phyloP scores from a whole-genome alignment of 2,888 invertebrate genomes.

The Oxyscelio sp. region DNA sequence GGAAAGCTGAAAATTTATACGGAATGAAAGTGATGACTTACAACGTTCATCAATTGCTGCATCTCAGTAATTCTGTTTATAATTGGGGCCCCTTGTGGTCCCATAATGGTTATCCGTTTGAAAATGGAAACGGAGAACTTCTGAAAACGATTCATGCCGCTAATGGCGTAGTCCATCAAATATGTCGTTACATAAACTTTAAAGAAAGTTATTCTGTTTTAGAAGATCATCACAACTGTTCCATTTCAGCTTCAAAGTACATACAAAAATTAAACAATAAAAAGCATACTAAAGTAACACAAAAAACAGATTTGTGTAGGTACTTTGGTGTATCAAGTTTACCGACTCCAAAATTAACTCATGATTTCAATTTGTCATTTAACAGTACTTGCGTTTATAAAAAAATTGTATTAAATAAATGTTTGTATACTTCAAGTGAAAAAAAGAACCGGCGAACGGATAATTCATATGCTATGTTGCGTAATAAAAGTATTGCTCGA shows the following conservation, averaged over 20 bases:
- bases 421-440: slow-evolving; percentile 7
- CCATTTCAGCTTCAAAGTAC: background rate
- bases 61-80: no score
- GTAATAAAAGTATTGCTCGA: background rate
- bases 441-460: background rate
- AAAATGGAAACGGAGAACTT: no score
- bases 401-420: slow-evolving; percentile 10
- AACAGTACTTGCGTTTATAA: background rate
- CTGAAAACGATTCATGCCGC: no score
- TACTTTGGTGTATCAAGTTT: background rate
- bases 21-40: no score
- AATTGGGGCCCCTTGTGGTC: no score
- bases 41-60: no score
- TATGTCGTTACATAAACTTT: slow-evolving; percentile 20
- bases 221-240: background rate
- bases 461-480: background rate
- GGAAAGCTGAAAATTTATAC: no score
- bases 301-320: slow-evolving; percentile 6
- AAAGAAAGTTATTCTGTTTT: slow-evolving; percentile 10
- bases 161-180: no score
- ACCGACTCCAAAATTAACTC: background rate
- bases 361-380: background rate
- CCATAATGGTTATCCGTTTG: no score
- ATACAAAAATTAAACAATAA: background rate
- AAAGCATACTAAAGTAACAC: background rate